A percentile compares a stretch with the other conserved stretches of the same genome.
Evolutionary conservation across 1,140 invertebrate genomes (phyloP).

Genomic region (Cydia fagiglandana): DNA sequence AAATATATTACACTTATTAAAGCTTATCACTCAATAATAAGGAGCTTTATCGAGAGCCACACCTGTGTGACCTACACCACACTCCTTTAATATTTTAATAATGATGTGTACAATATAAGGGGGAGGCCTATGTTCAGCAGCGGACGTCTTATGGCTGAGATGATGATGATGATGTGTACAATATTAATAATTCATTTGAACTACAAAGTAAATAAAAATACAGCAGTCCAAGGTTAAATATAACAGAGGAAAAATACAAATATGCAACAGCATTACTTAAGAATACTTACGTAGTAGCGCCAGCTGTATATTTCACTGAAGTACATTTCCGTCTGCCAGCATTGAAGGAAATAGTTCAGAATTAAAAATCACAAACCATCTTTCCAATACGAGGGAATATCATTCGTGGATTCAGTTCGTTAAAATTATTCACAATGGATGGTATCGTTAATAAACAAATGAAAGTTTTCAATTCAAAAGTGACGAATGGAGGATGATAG

Average conservation of each 20-base stretch:
- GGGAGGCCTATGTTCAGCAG: too few species aligned
- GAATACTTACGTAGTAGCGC: slow-evolving; percentile 71
- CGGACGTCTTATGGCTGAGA: too few species aligned
- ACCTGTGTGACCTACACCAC: too few species aligned
- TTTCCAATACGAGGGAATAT: slow-evolving; percentile 13
- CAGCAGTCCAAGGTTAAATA: background rate
- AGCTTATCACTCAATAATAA: too few species aligned
- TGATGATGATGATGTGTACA: too few species aligned
- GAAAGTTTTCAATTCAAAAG: background rate
- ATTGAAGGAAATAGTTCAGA: slow-evolving; percentile 53
- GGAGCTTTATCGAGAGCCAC: too few species aligned
- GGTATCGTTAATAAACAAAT: background rate
- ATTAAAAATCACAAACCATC: slow-evolving; percentile 38
- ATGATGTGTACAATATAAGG: too few species aligned
- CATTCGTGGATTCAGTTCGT: slow-evolving; percentile 2
- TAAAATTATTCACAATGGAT: slow-evolving; percentile 17
- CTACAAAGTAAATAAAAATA: too few species aligned
- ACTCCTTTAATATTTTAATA: too few species aligned
- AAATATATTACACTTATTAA: too few species aligned
- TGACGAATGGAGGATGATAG: background rate
- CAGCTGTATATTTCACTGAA: slow-evolving; percentile 74
- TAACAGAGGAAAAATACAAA: slow-evolving; percentile 24
- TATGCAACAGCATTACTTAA: slow-evolving; percentile 5
- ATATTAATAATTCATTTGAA: too few species aligned
- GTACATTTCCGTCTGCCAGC: slow-evolving; percentile 71